Conservation (phyloP, 2,888 invertebrate genomes). For the Drosophila mulleri region DNA sequence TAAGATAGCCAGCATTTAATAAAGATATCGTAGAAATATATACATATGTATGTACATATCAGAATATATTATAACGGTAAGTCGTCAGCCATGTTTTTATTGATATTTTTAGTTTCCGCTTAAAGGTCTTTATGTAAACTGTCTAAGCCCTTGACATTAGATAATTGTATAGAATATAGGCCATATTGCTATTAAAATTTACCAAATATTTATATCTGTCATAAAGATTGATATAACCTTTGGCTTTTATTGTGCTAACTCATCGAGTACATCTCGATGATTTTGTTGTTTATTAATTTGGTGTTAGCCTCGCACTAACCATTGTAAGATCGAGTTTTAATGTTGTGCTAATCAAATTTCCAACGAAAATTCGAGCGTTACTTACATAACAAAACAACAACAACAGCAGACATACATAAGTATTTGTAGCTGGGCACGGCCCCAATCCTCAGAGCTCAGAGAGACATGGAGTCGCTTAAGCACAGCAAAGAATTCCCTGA, state of each 20-base stretch:
- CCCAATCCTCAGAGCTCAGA: constrained; percentile 26
- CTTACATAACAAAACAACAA: constrained; percentile 52
- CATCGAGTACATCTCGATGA: constrained; percentile 23
- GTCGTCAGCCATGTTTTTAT: no score
- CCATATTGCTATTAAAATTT: no score
- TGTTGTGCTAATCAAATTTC: constrained; percentile 62
- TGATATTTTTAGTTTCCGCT: no score
- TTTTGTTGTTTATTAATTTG: constrained; percentile 17
- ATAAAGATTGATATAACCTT: no score
- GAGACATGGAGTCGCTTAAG: constrained; percentile 7
- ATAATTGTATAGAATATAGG: no score
- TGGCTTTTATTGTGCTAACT: constrained; percentile 6
- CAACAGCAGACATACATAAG: neutral
- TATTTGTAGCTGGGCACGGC: constrained; percentile 21
- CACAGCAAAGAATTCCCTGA: constrained; percentile 66
- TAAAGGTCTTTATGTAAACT: no score
- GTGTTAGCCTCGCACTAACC: constrained; percentile 7
- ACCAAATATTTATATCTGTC: no score
- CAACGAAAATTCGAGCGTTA: constrained; percentile 43
- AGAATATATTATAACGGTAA: no score
- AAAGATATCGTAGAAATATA: neutral
- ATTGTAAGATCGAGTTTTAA: constrained; percentile 45
- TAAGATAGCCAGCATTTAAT: neutral
- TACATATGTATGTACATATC: no score
- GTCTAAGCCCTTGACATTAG: neutral